Evolutionary conservation across 2,113 vertebrate species (phyloP), one percentile per base, ranked within the genome.

Genomic region (Turdus rufiventris): DNA sequence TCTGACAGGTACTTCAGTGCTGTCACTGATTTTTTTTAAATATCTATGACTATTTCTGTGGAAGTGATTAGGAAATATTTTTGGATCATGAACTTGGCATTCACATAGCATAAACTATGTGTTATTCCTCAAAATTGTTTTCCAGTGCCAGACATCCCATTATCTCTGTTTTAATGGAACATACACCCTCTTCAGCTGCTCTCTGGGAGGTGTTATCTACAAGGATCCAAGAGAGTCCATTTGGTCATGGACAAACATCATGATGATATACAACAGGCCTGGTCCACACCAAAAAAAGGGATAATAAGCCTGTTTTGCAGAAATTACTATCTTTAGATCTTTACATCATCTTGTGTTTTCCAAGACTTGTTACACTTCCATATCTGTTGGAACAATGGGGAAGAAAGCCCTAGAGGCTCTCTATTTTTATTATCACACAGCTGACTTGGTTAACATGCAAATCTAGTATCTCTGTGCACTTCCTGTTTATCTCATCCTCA

Each of bases 101-200:
- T 40, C 40, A 40, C 40, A 14, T 40, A 61, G 18, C 0, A 1
- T 47, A 80, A 80, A 16, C 23, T 73, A 3, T 42, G 26, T 33
- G 19, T 50, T 38, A 43, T 51, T 70, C 56, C 70, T 73, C 42
- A 79, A 12, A 77, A 76, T 43, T 63, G 13, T 33, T 73, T 88
- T 73, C 63, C 40, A 62, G 15, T 51, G 34, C 50, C 47, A 77
- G 82, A 58, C 19, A 58, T 74, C 51, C 15, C 62, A 17, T 76
- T 95, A 88, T 92, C 74, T 76, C 19, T 89, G 81, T 56, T 89
- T 89, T 72, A 79, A 42, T 79, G 75, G 74, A 88, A 65, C 54
- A 87, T 42, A 78, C 40, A 50, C 48, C 23, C 43, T 71, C 61
- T 42, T 54, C n/a, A 81, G 72, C 56, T 8, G 6, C 68, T 48